Evolutionary conservation across 2,888 invertebrate species (phyloP), one percentile per base, ranked within the genome.

Genomic region (Temnothorax unifasciatus): DNA sequence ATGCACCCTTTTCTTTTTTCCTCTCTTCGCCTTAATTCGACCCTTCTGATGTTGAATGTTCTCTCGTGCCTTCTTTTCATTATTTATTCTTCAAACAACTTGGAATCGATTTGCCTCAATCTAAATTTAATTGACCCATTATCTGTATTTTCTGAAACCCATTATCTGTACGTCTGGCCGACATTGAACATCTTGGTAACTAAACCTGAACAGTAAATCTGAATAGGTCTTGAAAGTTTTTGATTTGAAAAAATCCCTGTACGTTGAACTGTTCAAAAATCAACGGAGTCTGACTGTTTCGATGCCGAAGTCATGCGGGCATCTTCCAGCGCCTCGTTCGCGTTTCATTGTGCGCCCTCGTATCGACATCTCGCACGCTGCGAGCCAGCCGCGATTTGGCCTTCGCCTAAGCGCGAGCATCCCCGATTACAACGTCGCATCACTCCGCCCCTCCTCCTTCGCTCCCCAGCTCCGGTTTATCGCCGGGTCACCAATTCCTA

Each of bases 401-500:
- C 79, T 79, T 79, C 47, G 71, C 77, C 64, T 52, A 29, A 34
- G 38, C 41, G 21, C 57, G 34, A 57, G 68, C 68, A 79, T 79
- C 69, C 79, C 47, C 69, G 47, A 79, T 69, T 79, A 79, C 71
- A 47, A 59, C 47, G 13, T 44, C 44, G 44, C 68, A 68, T 64
- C 52, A 34, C 61, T 63, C 25, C 13, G 15, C 15, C 21, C 41
- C 41, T 41, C 11, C 41, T 41, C 41, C 41, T 41, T 41, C 41
- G 8, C 9, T 9, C 41, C 41, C 11, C 29, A 71, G 8, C n/a
- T 11, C 13, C 25, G 59, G 1, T 79, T 79, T 79, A 79, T 71
- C 59, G 25, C 34, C 47, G 47, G 57, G 71, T 79, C 71, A 50
- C 69, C 34, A 69, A 79, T 79, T 79, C 44, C 79, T 69, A 47